Evolutionary conservation across 64 coral and sea anemone genomes (phyloP), one percentile per base, ranked within the genome.

Genomic region (Stichodactyla helianthus): DNA sequence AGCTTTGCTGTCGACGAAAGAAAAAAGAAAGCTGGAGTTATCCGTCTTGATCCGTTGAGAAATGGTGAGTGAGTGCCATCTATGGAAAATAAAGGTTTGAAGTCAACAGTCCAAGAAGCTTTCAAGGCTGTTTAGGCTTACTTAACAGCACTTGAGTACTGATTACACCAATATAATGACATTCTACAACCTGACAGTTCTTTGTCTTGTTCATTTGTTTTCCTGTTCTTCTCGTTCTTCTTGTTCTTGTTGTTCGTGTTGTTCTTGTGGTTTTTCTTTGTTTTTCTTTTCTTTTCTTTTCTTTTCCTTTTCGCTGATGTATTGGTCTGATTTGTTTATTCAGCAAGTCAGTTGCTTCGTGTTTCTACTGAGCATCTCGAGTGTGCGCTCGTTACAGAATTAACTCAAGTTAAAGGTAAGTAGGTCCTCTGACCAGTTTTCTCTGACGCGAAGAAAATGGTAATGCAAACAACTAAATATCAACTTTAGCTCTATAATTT

Each of bases 271-370:
- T 31, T 31, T 31, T 31, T 31, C 28, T 44, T 44, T 44, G 35
- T 44, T 44, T 44, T 1, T 44, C 4, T 44, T 44, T 44, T 44
- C 35, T 44, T 44, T 44, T 44, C 35, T 44, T 44, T 44, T 44
- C 35, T 44, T 44, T 44, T 44, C 35, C 35, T 44, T 44, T 44
- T 44, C 35, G 35, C 35, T 44, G 35, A 44, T 44, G 35, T 44
- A 44, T 44, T 44, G 2, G 35, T 44, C 35, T 44, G 35, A 44
- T 44, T 44, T 44, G 35, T 44, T 44, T 44, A 44, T 63, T 53
- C 89, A 95, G 93, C 89, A 10, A 84, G 89, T 86, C 53, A 68
- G 53, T 77, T 95, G 6, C 87, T 95, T 58, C 86, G 87, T 18
- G 53, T 95, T 56, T 16, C 83, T n/a, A 64, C 77, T 6, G 83